Evolutionary conservation across 2,797 vertebrate genomes (phyloP).

Genomic region (Gila robusta): DNA sequence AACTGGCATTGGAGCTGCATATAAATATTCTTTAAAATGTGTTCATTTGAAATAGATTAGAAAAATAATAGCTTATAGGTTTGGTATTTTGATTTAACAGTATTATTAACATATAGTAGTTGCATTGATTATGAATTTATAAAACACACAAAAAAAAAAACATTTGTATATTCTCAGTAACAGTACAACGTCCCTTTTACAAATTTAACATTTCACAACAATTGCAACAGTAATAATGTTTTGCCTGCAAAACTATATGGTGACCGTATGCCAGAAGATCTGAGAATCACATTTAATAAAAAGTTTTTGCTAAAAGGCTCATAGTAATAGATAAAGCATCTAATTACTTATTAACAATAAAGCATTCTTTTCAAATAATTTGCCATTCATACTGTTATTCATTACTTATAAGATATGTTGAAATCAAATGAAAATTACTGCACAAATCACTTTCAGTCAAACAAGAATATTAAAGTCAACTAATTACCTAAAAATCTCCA

Average conservation of each 20-base stretch:
- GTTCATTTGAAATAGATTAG: background rate
- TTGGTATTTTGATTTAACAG: background rate
- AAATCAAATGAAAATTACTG: background rate
- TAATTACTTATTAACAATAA: background rate
- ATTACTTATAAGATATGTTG: background rate
- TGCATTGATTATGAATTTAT: background rate
- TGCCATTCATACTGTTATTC: background rate
- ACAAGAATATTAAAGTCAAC: background rate
- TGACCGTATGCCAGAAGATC: background rate
- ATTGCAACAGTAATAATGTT: background rate
- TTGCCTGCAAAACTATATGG: background rate
- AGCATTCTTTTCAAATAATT: background rate
- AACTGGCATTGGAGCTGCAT: background rate
- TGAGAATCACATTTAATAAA: background rate
- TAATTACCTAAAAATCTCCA: slow-evolving; percentile 51
- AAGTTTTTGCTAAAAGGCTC: background rate
- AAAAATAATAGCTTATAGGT: background rate
- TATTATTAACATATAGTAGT: background rate
- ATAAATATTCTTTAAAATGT: background rate
- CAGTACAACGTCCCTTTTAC: background rate
- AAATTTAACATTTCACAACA: background rate
- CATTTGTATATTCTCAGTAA: too few species aligned
- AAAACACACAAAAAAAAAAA: background rate
- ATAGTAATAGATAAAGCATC: background rate
- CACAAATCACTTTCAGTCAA: background rate